phyloP scores from a whole-genome alignment of 2,888 invertebrate genomes.

The Chymomyza amoena region DNA sequence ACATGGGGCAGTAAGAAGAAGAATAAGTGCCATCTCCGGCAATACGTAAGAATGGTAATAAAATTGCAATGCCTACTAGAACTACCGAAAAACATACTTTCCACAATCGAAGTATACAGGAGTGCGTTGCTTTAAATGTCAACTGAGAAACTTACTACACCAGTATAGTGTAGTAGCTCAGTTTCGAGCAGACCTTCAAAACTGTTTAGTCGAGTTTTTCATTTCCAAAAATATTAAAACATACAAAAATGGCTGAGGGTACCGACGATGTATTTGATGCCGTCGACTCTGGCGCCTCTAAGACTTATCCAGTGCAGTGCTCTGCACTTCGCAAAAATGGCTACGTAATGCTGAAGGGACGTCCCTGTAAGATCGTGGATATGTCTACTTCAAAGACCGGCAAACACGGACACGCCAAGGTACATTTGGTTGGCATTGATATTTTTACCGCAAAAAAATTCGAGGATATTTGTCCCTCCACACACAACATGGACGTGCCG shows the following conservation, averaged over 20 bases:
- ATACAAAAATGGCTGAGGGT: conserved; percentile 47
- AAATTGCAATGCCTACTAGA: too few relatives aligned
- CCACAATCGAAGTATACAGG: too few relatives aligned
- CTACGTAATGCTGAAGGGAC: conserved; percentile 97
- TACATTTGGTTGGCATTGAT: conserved; percentile 96
- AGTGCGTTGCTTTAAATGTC: neutral
- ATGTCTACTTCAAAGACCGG: conserved; percentile 99
- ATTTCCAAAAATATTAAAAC: neutral
- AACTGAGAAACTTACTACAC: neutral
- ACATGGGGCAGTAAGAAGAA: neutral
- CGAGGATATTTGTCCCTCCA: conserved; percentile 99
- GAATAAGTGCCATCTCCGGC: too few relatives aligned
- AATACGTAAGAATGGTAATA: too few relatives aligned
- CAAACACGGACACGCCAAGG: conserved; percentile 99
- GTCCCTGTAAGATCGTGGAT: conserved; percentile 99
- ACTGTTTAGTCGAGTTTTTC: neutral
- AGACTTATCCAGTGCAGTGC: conserved; percentile 98
- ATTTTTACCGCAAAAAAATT: conserved; percentile 90
- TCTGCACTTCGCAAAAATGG: conserved; percentile 99
- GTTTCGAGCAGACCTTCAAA: neutral
- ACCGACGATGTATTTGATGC: conserved; percentile 87
- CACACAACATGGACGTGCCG: conserved; percentile 99
- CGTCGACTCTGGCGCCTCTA: conserved; percentile 96
- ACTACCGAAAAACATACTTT: too few relatives aligned
- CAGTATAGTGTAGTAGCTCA: neutral